These are phyloP conservation scores for Zele albiditarsus DNA, from an alignment of 2,888 invertebrate species.

Conservation along the genomic window DNA sequence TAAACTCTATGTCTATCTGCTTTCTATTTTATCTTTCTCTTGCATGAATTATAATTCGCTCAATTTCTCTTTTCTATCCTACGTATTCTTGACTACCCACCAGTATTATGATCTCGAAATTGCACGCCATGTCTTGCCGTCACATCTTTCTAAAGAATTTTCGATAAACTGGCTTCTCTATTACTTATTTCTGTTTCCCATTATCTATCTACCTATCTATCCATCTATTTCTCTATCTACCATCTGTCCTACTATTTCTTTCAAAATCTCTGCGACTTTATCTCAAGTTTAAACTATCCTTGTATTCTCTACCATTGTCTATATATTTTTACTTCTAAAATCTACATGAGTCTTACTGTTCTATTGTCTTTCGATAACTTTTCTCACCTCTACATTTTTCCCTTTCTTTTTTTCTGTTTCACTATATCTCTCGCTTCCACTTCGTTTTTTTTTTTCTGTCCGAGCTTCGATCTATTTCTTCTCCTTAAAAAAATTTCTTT, in stretches of 20 bases:
- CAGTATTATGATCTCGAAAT: constrained; percentile 61
- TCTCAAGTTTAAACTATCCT: no score
- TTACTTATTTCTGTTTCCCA: neutral
- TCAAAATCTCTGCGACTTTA: neutral
- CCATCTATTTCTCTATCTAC: constrained; percentile 17
- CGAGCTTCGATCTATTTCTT: constrained; percentile 32
- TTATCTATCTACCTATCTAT: no score
- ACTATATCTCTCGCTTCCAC: constrained; percentile 35
- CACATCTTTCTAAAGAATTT: constrained; percentile 43
- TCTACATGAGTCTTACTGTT: constrained; percentile 7
- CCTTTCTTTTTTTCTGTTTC: constrained; percentile 19
- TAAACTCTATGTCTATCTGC: constrained; percentile 10
- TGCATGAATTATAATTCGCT: constrained; percentile 3
- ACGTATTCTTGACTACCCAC: constrained; percentile 49
- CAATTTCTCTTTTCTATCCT: constrained; percentile 12
- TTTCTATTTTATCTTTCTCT: constrained; percentile 22
- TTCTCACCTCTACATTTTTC: constrained; percentile 11
- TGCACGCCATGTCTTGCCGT: constrained; percentile 53
- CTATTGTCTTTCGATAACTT: constrained; percentile 17
- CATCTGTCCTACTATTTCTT: constrained; percentile 19
- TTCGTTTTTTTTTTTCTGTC: constrained; percentile 19
- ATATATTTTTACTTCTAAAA: neutral
- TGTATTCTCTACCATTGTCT: constrained; percentile 4
- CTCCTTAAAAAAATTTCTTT: constrained; percentile 21
- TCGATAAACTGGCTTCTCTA: constrained; percentile 10